These are phyloP conservation scores for Lipophrys pholis DNA, from an alignment of 2,113 vertebrate species.

Conservation along the genomic window DNA sequence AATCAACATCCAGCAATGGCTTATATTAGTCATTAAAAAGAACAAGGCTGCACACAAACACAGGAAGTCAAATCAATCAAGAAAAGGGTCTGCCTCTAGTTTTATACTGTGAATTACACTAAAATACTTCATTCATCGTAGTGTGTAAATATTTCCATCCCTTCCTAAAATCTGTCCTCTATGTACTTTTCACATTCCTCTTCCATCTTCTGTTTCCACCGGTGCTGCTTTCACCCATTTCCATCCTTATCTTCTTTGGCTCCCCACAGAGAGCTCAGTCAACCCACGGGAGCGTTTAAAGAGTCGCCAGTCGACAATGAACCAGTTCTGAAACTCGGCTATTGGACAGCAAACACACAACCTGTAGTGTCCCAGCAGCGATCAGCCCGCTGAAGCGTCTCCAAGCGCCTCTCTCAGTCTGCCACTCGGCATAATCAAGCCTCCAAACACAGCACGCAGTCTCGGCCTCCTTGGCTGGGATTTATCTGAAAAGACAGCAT, in stretches of 20 bases:
- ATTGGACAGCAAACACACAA: conserved; percentile 64
- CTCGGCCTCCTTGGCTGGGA: conserved; percentile 38
- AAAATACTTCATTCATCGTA: background rate
- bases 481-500: conserved; percentile 69
- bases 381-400: conserved; percentile 63
- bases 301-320: conserved; percentile 58
- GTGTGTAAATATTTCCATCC: background rate
- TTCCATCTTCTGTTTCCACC: conserved; percentile 11
- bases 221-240: conserved; percentile 10
- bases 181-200: background rate
- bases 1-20: conserved; percentile 20
- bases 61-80: too few species aligned
- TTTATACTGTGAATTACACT: too few species aligned
- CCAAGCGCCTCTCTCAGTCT: conserved; percentile 61
- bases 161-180: background rate
- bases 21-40: background rate
- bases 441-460: conserved; percentile 43
- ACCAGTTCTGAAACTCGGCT: conserved; percentile 54
- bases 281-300: conserved; percentile 29
- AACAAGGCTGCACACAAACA: background rate
- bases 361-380: conserved; percentile 45
- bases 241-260: conserved; percentile 4
- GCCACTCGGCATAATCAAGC: conserved; percentile 64
- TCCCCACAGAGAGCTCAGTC: conserved; percentile 34
- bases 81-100: too few species aligned